phyloP scores from a whole-genome alignment of 2,888 invertebrate genomes.

The Patella pellucida region DNA sequence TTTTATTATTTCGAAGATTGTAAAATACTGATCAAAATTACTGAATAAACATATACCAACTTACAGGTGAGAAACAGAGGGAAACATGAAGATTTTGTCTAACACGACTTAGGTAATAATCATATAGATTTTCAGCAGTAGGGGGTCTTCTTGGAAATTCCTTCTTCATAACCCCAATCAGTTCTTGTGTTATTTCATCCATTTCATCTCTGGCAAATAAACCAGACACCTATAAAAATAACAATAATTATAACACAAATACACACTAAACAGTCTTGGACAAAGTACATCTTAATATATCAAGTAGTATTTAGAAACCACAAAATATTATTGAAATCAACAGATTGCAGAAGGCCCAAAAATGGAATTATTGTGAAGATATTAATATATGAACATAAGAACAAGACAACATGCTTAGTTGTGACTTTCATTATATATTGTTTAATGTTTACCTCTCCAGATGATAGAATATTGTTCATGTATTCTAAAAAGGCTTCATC shows the following conservation, averaged over 20 bases:
- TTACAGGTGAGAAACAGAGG: constrained; percentile 94
- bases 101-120: constrained; percentile 91
- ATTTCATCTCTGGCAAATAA: constrained; percentile 95
- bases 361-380: too few species aligned
- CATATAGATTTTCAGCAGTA: constrained; percentile 93
- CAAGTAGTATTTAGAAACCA: too few species aligned
- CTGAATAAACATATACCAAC: too few species aligned
- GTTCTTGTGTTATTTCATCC: constrained; percentile 92
- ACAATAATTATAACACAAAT: background rate
- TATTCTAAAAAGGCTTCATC: constrained; percentile 98
- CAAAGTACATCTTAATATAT: too few species aligned
- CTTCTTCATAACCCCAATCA: constrained; percentile 92
- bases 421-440: too few species aligned
- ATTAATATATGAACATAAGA: too few species aligned
- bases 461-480: constrained; percentile 93
- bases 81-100: constrained; percentile 94
- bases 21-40: too few species aligned
- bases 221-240: constrained; percentile 80
- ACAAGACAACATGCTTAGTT: too few species aligned
- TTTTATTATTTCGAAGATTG: too few species aligned
- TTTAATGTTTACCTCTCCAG: constrained; percentile 73
- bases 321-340: too few species aligned
- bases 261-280: too few species aligned
- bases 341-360: too few species aligned
- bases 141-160: constrained; percentile 90